Conservation (phyloP, 2,113 vertebrate species). For the Monarcha castaneiventris region DNA sequence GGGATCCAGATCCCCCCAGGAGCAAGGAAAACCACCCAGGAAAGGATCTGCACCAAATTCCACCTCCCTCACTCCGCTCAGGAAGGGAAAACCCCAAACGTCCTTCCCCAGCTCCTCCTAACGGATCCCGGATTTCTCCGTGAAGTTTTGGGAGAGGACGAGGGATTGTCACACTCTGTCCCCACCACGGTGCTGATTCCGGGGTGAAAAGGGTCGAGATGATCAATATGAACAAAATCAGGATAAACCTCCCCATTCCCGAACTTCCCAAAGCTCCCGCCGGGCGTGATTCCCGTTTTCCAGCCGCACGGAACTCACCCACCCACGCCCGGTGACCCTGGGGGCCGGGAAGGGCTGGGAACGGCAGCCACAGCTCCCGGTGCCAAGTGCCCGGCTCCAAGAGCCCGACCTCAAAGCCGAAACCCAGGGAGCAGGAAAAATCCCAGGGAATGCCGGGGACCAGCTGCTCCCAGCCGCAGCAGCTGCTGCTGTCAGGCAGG, state of each 20-base stretch:
- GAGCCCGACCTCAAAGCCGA: slow-evolving; percentile 18
- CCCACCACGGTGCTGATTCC: fast-evolving
- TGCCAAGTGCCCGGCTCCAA: slow-evolving; percentile 31
- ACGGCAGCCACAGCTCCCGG: neutral
- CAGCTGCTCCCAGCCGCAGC: slow-evolving; percentile 15
- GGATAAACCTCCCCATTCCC: neutral
- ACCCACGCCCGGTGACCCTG: neutral
- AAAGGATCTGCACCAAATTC: neutral
- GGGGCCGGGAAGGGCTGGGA: slow-evolving; percentile 43
- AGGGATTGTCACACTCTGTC: neutral
- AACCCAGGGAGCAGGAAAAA: neutral
- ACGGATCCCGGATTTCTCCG: neutral
- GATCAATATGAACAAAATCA: fast-evolving
- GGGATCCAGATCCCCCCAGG: too few relatives aligned
- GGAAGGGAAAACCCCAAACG: neutral
- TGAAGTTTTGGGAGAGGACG: neutral
- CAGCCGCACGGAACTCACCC: neutral
- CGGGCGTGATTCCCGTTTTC: neutral
- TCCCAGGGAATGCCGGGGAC: slow-evolving; percentile 44
- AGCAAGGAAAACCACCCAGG: neutral
- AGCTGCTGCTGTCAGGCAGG: slow-evolving; percentile 63
- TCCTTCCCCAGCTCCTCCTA: neutral
- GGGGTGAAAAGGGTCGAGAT: neutral
- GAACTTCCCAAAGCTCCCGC: neutral
- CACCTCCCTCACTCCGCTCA: neutral